Evolutionary conservation across 2,888 invertebrate species (phyloP), one percentile per base, ranked within the genome.

Genomic region (Stictocephala bisonia): DNA sequence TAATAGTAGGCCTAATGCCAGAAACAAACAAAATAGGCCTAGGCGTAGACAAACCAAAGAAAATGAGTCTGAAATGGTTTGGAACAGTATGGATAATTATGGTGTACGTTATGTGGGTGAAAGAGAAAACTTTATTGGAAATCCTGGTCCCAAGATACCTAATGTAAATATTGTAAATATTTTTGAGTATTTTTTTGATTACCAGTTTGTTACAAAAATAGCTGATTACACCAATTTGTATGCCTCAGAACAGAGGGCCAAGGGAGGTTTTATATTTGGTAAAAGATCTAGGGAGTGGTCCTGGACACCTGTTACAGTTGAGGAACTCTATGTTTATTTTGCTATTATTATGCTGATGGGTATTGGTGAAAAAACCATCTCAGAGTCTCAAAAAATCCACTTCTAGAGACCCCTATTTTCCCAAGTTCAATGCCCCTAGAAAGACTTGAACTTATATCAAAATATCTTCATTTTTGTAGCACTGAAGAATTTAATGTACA

Each of bases 1-100:
- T n/a, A n/a, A n/a, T n/a, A n/a, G n/a, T n/a, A n/a, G n/a, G n/a
- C n/a, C n/a, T n/a, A n/a, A n/a, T n/a, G n/a, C n/a, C n/a, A n/a
- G n/a, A n/a, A n/a, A n/a, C n/a, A n/a, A n/a, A n/a, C n/a, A n/a
- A n/a, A n/a, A n/a, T n/a, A n/a, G n/a, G n/a, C n/a, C n/a, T n/a
- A n/a, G n/a, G n/a, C n/a, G n/a, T n/a, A n/a, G n/a, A n/a, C n/a
- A n/a, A n/a, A n/a, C n/a, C n/a, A n/a, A n/a, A n/a, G n/a, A n/a
- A n/a, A n/a, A n/a, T n/a, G n/a, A n/a, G n/a, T n/a, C 56, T 15
- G 15, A 1, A 29, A 56, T 56, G 56, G 15, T 26, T 3, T 56
- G 56, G 56, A 31, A 56, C 1, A 56, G 29, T 15, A 56, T 56
- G 56, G 56, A 56, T n/a, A n/a, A n/a, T n/a, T n/a, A n/a, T n/a